A percentile compares a stretch with the other conserved stretches of the same genome.
These are phyloP conservation scores for Osmoderma eremita DNA, from an alignment of 2,888 invertebrate genomes.

Conservation along the genomic window DNA sequence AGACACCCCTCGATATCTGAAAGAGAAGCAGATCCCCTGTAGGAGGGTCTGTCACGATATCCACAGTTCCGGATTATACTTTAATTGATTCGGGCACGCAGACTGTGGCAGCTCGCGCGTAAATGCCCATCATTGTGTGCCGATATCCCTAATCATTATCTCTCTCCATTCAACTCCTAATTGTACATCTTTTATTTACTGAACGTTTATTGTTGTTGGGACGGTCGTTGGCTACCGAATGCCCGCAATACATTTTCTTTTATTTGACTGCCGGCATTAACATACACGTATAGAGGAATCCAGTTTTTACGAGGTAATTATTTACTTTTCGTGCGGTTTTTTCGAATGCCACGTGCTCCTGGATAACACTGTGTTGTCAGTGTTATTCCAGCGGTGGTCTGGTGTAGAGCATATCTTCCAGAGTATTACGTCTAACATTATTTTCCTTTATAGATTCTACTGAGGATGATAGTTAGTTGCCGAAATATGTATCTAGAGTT, in stretches of 20 bases:
- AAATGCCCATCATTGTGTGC: conserved; percentile 61
- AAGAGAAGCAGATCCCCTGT: conserved; percentile 28
- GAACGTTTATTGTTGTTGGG: conserved; percentile 41
- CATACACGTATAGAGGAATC: conserved; percentile 29
- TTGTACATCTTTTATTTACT: conserved; percentile 61
- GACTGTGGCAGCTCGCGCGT: conserved; percentile 62
- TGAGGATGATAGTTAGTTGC: no score
- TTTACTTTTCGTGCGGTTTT: conserved; percentile 1
- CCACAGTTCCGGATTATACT: conserved; percentile 70
- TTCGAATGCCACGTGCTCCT: no score
- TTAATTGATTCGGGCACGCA: conserved; percentile 70
- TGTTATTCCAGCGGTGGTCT: no score
- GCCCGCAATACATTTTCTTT: conserved; percentile 41
- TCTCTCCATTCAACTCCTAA: conserved; percentile 61
- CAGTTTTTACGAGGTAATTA: conserved; percentile 24
- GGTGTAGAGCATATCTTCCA: no score
- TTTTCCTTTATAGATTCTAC: no score
- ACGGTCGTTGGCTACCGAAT: conserved; percentile 38
- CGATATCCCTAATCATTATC: conserved; percentile 64
- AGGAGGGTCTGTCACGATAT: conserved; percentile 50
- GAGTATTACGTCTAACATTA: no score
- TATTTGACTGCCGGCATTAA: conserved; percentile 32
- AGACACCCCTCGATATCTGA: conserved; percentile 24
- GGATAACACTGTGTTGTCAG: no score
- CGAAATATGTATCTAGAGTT: no score